Evolutionary conservation across 2,888 invertebrate genomes (phyloP).

Genomic region (Taphrorychus bicolor): DNA sequence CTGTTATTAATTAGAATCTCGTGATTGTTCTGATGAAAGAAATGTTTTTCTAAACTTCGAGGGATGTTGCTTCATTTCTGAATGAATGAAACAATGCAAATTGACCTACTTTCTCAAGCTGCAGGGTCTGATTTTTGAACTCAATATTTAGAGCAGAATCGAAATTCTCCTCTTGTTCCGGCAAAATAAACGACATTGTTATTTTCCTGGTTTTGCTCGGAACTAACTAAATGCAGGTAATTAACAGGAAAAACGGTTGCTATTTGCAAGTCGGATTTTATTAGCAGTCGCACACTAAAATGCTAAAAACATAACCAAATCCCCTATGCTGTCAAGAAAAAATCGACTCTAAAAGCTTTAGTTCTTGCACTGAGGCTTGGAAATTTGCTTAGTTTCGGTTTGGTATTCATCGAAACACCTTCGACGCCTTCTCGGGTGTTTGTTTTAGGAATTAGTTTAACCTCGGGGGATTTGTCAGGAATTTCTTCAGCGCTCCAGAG

Average conservation of each 20-base stretch:
- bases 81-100: no score
- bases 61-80: no score
- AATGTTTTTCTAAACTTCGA: no score
- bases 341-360: no score
- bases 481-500: constrained; percentile 3
- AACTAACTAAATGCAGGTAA: neutral
- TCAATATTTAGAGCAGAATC: neutral
- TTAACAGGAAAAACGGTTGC: neutral
- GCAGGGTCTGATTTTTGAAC: no score
- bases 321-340: no score
- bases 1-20: neutral
- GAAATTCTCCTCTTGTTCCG: neutral
- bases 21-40: no score
- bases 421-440: constrained; percentile 14
- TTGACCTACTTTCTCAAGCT: no score
- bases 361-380: neutral
- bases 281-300: no score
- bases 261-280: neutral
- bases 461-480: constrained; percentile 5
- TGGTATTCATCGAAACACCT: constrained; percentile 11
- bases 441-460: constrained; percentile 15
- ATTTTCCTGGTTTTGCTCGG: neutral
- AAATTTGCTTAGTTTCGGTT: neutral
- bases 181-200: neutral
- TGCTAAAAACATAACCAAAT: no score